These are phyloP conservation scores for Verasper variegatus DNA, from an alignment of 2,113 vertebrate species.

Conservation along the genomic window DNA sequence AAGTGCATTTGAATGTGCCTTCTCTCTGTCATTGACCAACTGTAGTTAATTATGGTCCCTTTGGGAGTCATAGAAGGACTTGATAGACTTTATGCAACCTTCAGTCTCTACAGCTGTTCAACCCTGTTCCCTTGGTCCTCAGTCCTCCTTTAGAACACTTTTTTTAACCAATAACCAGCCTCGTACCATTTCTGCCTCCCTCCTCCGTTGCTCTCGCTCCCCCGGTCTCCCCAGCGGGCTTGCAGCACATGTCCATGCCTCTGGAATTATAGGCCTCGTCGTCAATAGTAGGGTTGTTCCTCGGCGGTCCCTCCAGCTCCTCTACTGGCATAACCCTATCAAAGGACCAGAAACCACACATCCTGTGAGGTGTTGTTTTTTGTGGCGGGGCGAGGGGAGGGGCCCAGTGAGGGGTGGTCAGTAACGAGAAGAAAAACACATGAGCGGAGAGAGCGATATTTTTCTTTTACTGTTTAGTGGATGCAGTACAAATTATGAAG, in stretches of 20 bases:
- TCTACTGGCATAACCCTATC: slow-evolving; percentile 58
- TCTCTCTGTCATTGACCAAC: no score
- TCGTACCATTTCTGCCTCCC: not conserved
- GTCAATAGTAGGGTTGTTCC: slow-evolving; percentile 73
- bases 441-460: slow-evolving; percentile 25
- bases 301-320: slow-evolving; percentile 49
- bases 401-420: slow-evolving; percentile 20
- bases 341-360: slow-evolving; percentile 70
- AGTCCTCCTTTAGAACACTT: not conserved
- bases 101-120: no score
- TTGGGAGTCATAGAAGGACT: no score
- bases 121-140: no score
- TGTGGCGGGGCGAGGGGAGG: slow-evolving; percentile 39
- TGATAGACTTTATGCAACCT: no score
- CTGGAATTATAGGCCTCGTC: slow-evolving; percentile 66
- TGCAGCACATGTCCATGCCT: slow-evolving; percentile 41
- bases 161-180: slow-evolving; percentile 12
- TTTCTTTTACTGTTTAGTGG: slow-evolving; percentile 42
- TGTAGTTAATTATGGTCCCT: no score
- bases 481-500: slow-evolving; percentile 43
- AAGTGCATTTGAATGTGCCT: no score
- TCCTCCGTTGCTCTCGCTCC: slow-evolving; percentile 2
- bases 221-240: slow-evolving; percentile 10
- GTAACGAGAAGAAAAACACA: slow-evolving; percentile 47
- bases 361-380: slow-evolving; percentile 67